Conservation (phyloP, 2,888 invertebrate genomes). For the Pyrgus malvae region DNA sequence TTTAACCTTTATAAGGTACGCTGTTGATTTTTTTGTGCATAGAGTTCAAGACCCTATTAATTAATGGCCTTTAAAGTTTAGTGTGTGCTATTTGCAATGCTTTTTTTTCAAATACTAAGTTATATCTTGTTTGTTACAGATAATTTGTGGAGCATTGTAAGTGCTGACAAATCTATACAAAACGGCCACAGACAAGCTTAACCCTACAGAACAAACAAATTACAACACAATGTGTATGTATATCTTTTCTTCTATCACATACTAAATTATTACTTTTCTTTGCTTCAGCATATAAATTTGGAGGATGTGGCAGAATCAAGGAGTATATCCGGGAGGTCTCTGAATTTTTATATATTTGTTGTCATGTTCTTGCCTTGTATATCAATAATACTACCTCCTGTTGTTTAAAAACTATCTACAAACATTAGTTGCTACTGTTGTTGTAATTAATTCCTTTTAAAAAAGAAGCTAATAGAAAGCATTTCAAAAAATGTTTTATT, state of each 20-base stretch:
- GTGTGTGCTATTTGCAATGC: no score
- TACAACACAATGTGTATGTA: conserved; percentile 81
- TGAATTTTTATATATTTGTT: conserved; percentile 37
- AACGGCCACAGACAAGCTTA: conserved; percentile 70
- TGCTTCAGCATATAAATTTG: conserved; percentile 51
- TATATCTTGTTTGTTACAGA: conserved; percentile 31
- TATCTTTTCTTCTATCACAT: conserved; percentile 39
- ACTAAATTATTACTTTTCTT: conserved; percentile 39
- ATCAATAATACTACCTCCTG: not conserved
- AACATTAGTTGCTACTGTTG: not conserved
- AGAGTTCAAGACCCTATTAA: no score
- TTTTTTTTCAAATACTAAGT: not conserved
- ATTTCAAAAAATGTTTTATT: no score
- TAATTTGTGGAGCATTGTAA: conserved; percentile 36
- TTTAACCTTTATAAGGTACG: no score
- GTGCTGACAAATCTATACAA: conserved; percentile 47
- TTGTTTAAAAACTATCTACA: not conserved
- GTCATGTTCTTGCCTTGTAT: conserved; percentile 19
- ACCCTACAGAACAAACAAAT: conserved; percentile 64
- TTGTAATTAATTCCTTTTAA: no score
- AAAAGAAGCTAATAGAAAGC: no score
- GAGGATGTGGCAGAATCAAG: conserved; percentile 74
- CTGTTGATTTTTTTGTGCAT: no score
- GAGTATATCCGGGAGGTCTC: conserved; percentile 76
- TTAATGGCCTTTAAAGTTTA: no score